These are phyloP conservation scores for Megalonaias nervosa DNA, from an alignment of 1,140 invertebrate species.

Conservation along the genomic window DNA sequence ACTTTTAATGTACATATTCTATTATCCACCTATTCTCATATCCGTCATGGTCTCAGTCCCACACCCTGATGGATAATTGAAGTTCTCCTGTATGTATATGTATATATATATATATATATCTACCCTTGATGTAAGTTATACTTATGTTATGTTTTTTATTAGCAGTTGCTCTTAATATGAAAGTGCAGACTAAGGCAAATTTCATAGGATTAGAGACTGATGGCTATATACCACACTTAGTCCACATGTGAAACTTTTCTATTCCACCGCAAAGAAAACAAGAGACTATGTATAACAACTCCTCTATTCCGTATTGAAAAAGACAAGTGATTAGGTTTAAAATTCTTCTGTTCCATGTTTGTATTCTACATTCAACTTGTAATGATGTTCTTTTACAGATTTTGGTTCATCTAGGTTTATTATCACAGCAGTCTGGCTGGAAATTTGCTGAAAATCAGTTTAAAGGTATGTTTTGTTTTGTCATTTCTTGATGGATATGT, in stretches of 20 bases:
- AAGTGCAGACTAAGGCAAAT: neutral
- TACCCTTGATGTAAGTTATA: neutral
- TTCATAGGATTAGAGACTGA: too few relatives aligned
- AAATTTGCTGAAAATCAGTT: slow-evolving; percentile 70
- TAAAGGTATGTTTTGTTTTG: slow-evolving; percentile 54
- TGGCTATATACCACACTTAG: too few relatives aligned
- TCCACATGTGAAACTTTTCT: too few relatives aligned
- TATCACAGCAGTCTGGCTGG: slow-evolving; percentile 70
- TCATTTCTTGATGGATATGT: neutral
- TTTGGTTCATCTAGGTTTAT: slow-evolving; percentile 70
- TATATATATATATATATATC: too few relatives aligned
- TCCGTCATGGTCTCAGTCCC: too few relatives aligned
- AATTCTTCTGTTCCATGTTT: neutral
- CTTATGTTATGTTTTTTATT: neutral
- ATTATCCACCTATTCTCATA: too few relatives aligned
- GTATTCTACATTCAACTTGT: neutral
- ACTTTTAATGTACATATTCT: too few relatives aligned
- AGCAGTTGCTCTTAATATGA: neutral
- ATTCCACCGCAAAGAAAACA: too few relatives aligned
- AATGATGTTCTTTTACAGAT: slow-evolving; percentile 56
- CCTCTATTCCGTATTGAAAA: neutral
- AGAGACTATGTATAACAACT: too few relatives aligned
- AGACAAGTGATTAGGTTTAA: neutral
- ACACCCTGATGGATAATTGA: too few relatives aligned
- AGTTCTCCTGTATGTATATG: too few relatives aligned